These are phyloP conservation scores for Sminthopsis crassicaudata DNA, from an alignment of 2,113 vertebrate species.

Conservation along the genomic window DNA sequence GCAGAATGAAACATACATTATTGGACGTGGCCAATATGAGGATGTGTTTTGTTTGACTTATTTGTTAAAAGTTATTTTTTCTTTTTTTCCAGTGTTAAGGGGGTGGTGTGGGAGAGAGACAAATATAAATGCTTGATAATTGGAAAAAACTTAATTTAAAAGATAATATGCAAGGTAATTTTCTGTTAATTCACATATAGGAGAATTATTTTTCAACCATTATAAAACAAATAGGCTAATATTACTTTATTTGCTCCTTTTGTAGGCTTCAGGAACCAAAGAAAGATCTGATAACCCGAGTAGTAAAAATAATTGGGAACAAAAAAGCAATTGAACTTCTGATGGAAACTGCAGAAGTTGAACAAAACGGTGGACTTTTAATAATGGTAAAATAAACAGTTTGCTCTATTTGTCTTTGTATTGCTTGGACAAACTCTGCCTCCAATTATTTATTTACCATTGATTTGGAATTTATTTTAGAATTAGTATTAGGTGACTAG, in stretches of 20 bases:
- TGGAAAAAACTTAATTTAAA: not conserved
- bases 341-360: slow-evolving; percentile 93
- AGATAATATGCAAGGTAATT: not conserved
- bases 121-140: not conserved
- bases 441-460: slow-evolving; percentile 7
- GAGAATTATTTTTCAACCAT: slow-evolving; percentile 25
- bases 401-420: not conserved
- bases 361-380: slow-evolving; percentile 93
- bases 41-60: not conserved
- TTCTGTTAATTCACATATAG: not conserved
- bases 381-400: slow-evolving; percentile 88
- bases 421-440: slow-evolving; percentile 27
- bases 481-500: not conserved
- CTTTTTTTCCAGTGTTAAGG: not conserved
- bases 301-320: slow-evolving; percentile 91
- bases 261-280: slow-evolving; percentile 94
- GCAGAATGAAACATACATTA: not conserved
- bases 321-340: slow-evolving; percentile 95
- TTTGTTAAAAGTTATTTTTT: not conserved
- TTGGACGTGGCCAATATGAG: not conserved
- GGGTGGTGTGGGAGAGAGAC: not conserved
- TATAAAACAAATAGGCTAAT: slow-evolving; percentile 27
- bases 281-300: slow-evolving; percentile 92
- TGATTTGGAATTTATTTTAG: not conserved
- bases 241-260: slow-evolving; percentile 14